Base-by-base conservation (phyloP, 1,140 invertebrate genomes). In the Sogatella furcifera region DNA sequence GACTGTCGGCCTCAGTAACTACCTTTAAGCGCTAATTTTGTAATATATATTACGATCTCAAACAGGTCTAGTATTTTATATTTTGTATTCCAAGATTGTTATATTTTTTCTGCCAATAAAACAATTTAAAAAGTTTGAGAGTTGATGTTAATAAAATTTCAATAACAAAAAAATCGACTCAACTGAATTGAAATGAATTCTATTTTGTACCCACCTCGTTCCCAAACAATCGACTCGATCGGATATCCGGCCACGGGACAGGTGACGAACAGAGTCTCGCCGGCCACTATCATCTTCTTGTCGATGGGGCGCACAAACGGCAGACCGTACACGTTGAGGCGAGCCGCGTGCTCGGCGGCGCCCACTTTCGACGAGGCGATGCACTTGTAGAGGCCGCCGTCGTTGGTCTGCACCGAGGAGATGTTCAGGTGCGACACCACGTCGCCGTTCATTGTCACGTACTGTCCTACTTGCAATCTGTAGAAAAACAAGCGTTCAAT, bases 221-320 rank as follows among this genome's bases (percentile, higher is more conserved):
- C 92, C 94, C 95, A 97, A 13, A 89, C 86, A 65, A 97, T 92
- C 43, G 86, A 87, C 65, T 94, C 88, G 65, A 97, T 92, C 5
- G 95, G 95, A 73, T 95, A 92, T 57, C 95, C 95, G 65, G 92
- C 92, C 13, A 96, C 92, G 9, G 93, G 92, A 70, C 94, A 97
- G 61, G 90, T 89, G 0, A 95, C 88, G 57, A 90, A 81, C 59
- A 95, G 78, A 13, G 83, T 90, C 71, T 95, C 90, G 62, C 92
- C 92, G 44, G 94, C 92, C 8, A 96, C 93, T 44, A 96, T 94
- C 22, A 92, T 89, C 69, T 94, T 88, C 73, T 97, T 96, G 69
- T 92, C 89, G 90, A 95, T 95, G 28, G 88, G 83, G 42, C 90
- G 82, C 60, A 95, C 89, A 73, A 90, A 92, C 0, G 91, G 91